A percentile compares a stretch with the other conserved stretches of the same genome.
These are phyloP conservation scores for Cerceris ruficornis DNA, from an alignment of 2,888 invertebrate species.

Conservation along the genomic window DNA sequence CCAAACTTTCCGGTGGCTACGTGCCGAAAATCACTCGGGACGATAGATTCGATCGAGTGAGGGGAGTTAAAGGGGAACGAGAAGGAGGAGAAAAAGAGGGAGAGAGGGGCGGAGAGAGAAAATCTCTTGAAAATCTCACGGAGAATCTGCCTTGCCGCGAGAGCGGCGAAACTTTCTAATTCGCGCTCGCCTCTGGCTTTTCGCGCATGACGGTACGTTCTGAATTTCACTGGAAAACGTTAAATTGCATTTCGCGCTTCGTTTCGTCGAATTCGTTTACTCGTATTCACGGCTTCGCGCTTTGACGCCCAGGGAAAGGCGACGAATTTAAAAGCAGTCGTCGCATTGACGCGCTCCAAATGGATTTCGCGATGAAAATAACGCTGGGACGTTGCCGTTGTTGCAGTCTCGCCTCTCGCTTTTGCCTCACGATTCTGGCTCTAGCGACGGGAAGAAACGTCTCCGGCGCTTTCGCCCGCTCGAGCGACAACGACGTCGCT, in stretches of 20 bases:
- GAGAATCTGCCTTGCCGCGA: neutral
- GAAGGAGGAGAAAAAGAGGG: too few species aligned
- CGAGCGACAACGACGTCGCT: too few species aligned
- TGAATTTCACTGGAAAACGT: conserved; percentile 5
- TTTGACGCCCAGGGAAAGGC: neutral
- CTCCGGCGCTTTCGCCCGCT: too few species aligned
- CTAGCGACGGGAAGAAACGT: too few species aligned
- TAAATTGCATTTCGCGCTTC: conserved; percentile 13
- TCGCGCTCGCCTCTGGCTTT: neutral
- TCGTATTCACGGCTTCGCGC: neutral
- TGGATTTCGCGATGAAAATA: neutral
- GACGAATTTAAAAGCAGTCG: neutral
- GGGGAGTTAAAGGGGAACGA: neutral
- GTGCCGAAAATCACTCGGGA: conserved; percentile 6
- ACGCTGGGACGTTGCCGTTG: neutral
- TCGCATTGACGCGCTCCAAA: neutral
- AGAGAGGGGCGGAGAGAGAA: too few species aligned
- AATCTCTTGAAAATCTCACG: neutral
- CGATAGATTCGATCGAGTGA: neutral
- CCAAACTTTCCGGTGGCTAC: conserved; percentile 23
- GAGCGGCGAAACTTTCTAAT: neutral
- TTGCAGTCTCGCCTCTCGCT: too few species aligned
- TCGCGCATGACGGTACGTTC: neutral
- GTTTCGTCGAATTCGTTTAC: conserved; percentile 5
- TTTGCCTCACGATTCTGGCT: too few species aligned